Conservation (phyloP, 2,888 invertebrate species). For the Rhamphomyia laevipes region DNA sequence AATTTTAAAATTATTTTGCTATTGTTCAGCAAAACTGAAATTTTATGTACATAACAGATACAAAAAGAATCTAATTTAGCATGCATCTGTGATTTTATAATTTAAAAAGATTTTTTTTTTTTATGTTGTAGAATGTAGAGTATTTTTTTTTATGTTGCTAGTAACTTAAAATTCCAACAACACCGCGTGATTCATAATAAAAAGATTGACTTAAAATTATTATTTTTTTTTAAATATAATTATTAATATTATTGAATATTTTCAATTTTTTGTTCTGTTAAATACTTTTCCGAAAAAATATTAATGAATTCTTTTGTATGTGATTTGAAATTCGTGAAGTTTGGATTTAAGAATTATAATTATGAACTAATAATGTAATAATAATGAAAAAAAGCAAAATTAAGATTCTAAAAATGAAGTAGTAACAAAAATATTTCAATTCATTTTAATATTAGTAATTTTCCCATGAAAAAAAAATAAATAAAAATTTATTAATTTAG, state of each 20-base stretch:
- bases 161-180: not conserved
- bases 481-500: no score
- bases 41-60: not conserved
- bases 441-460: no score
- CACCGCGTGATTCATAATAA: not conserved
- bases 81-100: constrained; percentile 9
- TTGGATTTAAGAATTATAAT: not conserved
- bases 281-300: no score
- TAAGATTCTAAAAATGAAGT: no score
- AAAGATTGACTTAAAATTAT: not conserved
- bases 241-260: no score
- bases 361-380: not conserved
- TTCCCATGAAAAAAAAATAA: no score
- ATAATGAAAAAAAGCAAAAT: no score
- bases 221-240: not conserved
- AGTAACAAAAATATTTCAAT: no score
- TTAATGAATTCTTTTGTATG: not conserved
- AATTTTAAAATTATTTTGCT: not conserved
- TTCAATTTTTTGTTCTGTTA: no score
- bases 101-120: not conserved
- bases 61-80: constrained; percentile 6
- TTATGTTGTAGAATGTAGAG: not conserved
- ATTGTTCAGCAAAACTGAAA: not conserved
- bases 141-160: not conserved
- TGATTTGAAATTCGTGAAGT: not conserved